Evolutionary conservation across 2,888 invertebrate species (phyloP).

Genomic region (Luffia ferchaultella): DNA sequence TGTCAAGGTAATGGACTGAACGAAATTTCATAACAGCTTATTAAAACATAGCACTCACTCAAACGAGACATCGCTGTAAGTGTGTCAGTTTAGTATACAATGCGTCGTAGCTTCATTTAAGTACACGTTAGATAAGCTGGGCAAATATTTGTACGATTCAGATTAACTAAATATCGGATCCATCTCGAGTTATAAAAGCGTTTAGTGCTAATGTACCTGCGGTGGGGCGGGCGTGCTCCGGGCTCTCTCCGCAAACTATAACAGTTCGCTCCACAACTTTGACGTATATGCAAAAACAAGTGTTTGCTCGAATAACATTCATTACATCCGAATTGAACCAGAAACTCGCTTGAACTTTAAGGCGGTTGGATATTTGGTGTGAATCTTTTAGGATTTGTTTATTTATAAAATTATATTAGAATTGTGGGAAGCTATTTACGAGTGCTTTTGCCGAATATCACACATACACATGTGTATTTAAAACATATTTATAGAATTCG

Average conservation of each 20-base stretch:
- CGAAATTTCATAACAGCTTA: neutral
- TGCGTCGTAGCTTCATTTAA: constrained; percentile 11
- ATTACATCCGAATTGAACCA: no score
- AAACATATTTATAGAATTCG: no score
- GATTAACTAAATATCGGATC: constrained; percentile 8
- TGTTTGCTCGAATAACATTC: constrained; percentile 6
- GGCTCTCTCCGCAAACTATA: constrained; percentile 5
- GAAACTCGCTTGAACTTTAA: no score
- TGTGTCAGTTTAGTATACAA: neutral
- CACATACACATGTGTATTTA: no score
- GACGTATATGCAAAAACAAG: constrained; percentile 6
- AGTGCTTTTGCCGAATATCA: no score
- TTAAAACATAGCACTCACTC: neutral
- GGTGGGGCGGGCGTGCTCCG: constrained; percentile 3
- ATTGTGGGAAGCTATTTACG: no score
- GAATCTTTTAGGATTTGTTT: no score
- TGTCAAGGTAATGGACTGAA: no score
- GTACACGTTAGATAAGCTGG: constrained; percentile 23
- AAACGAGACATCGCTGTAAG: neutral
- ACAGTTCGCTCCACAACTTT: constrained; percentile 5
- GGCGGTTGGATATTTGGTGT: no score
- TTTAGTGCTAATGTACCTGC: constrained; percentile 8
- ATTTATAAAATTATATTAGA: no score
- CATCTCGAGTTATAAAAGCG: constrained; percentile 8
- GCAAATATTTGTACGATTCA: constrained; percentile 15